Evolutionary conservation across 2,888 invertebrate genomes (phyloP).

Genomic region (Drosophila pseudotalamancana): DNA sequence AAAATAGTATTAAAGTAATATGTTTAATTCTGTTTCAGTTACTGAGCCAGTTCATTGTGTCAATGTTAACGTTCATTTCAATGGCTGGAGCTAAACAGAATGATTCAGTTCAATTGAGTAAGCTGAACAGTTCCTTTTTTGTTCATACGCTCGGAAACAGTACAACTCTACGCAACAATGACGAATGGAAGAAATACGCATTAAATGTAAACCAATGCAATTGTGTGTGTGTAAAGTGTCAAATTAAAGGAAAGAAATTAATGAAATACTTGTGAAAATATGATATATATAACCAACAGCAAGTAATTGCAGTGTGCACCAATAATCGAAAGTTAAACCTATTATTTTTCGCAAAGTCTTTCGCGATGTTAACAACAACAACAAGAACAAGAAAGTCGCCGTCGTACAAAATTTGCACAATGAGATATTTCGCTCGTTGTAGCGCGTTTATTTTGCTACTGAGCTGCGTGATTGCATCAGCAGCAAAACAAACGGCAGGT

Average conservation of each 20-base stretch:
- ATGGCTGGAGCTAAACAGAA: background rate
- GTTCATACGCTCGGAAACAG: conserved; percentile 27
- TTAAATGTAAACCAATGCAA: conserved; percentile 37
- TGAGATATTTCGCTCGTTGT: conserved; percentile 63
- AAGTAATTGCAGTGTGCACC: conserved; percentile 48
- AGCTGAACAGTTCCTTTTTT: background rate
- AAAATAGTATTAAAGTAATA: background rate
- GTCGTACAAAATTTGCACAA: conserved; percentile 59
- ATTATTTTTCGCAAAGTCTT: conserved; percentile 16
- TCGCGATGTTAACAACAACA: conserved; percentile 39
- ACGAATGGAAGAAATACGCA: conserved; percentile 56
- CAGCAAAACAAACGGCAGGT: conserved; percentile 42
- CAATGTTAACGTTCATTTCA: conserved; percentile 7
- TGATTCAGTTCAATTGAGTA: conserved; percentile 19
- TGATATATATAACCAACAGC: conserved; percentile 35
- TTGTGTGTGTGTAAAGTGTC: conserved; percentile 33
- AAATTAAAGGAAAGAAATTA: conserved; percentile 17
- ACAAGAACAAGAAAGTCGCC: conserved; percentile 18
- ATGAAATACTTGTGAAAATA: conserved; percentile 38
- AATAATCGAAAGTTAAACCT: conserved; percentile 26
- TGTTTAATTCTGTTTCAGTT: background rate
- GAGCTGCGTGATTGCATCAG: conserved; percentile 71
- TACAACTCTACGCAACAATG: conserved; percentile 52
- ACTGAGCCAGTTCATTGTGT: background rate
- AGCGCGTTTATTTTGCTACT: conserved; percentile 67